phyloP scores from a whole-genome alignment of 2,888 invertebrate species.

The Drosophila neonasuta region DNA sequence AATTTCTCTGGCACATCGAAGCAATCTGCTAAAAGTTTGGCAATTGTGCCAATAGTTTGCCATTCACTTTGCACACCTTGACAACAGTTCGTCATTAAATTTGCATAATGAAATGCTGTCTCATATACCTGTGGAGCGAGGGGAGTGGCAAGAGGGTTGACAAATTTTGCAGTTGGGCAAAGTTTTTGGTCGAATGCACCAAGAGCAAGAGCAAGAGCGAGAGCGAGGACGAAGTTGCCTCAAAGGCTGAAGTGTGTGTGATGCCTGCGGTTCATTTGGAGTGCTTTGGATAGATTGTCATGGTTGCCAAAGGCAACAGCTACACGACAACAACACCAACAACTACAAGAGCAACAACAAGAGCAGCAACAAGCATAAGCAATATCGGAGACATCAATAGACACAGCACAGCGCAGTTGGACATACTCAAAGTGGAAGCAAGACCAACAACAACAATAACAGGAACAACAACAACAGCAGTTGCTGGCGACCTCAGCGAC shows the following conservation, averaged over 20 bases:
- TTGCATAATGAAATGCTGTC: constrained; percentile 36
- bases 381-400: constrained; percentile 49
- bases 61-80: constrained; percentile 33
- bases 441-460: constrained; percentile 13
- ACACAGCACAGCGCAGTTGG: constrained; percentile 49
- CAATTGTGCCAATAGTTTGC: constrained; percentile 19
- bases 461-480: constrained; percentile 10
- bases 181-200: constrained; percentile 24
- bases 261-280: constrained; percentile 38
- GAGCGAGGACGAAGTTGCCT: constrained; percentile 10
- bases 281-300: constrained; percentile 39
- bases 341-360: constrained; percentile 11
- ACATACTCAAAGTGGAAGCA: constrained; percentile 41
- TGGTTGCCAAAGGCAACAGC: constrained; percentile 44
- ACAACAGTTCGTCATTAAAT: constrained; percentile 41
- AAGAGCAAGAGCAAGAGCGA: not conserved
- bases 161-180: constrained; percentile 30
- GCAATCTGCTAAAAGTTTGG: not conserved
- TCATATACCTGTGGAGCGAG: not conserved
- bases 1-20: not conserved
- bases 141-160: constrained; percentile 10
- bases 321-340: constrained; percentile 21
- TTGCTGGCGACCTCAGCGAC: constrained; percentile 46
- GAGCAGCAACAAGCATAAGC: constrained; percentile 21
- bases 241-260: constrained; percentile 31